Evolutionary conservation across 2,797 vertebrate species (phyloP), one percentile per base, ranked within the genome.

Genomic region (Coilia nasus): DNA sequence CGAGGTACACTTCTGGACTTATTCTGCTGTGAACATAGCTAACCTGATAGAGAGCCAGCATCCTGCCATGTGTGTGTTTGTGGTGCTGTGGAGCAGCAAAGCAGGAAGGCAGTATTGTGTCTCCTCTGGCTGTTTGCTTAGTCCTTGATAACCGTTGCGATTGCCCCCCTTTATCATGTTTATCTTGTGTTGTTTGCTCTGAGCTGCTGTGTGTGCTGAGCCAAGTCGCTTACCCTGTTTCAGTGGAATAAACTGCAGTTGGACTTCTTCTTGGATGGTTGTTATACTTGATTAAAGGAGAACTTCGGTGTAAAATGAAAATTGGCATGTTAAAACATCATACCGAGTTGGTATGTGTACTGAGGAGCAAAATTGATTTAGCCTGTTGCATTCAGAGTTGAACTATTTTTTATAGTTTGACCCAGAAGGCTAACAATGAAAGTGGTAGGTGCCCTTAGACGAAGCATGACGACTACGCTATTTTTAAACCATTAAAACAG

Each of bases 21-120:
- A 14, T 54, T 54, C 9, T 54, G 46, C 46, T 47, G 50, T 54
- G 2, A 14, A 54, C 50, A 54, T 54, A 14, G 14, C 50, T 3
- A 54, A 7, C 14, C 14, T 54, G 50, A 9, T 54, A 10, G 50
- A 54, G 50, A 54, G 50, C 7, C 3, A 54, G 50, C 50, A 75
- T 35, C 67, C 28, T 75, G 67, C 31, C 14, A 1, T 28, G 14
- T 6, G 0, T 75, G 62, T 67, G 67, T 75, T 75, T 35, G 35
- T 17, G 15, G 67, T 35, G 2, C 28, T 7, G 67, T 17, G 31
- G 57, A 60, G 25, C 28, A 35, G 67, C 7, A 41, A 41, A 17
- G 25, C 64, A 71, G 64, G 25, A 71, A 71, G 64, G 31, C 67
- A 17, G 10, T 71, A 28, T 71, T 71, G 67, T 71, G 25, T 75